Evolutionary conservation across 2,888 invertebrate genomes (phyloP), one percentile per base, ranked within the genome.

Genomic region (Zygogramma bicolorata): DNA sequence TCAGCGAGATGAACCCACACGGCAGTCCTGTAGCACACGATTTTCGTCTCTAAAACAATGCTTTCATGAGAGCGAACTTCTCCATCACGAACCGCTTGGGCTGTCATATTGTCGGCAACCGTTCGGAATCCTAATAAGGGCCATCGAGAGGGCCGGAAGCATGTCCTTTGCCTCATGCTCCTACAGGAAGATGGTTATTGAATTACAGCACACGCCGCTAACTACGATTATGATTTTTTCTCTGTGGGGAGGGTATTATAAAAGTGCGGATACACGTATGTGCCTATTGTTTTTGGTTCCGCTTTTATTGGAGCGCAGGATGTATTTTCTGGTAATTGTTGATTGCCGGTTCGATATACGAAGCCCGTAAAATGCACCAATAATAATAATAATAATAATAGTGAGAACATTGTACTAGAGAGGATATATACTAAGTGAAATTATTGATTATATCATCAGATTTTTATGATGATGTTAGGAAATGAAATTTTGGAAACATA

Each of bases 61-160:
- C 20, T 8, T 0, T 2, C 6, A 2, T 8, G 10, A 18, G 46
- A 46, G 18, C 22, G 4, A 46, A 46, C 3, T 46, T 20, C 20
- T 46, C 10, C 8, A 46, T 20, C 4, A 38, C 18, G 8, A 15
- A 10, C 20, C 46, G 8, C 22, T 10, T 3, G 10, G 34, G 10
- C 6, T 46, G 46, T 46, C 46, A 20, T 46, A 15, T 20, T 15
- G 20, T 60, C 10, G 40, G 7, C 3, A 18, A 59, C 22, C 3
- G 34, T 18, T 13, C 59, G 31, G 70, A 70, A 57, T 46, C 70
- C 70, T 53, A 65, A 65, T 60, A 70, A 70, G 66, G 57, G 70
- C 65, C 59, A 59, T 34, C 31, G 57, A 31, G 74, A 70, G 71
- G 70, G 71, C 77, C 75, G 80, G 78, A 80, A 77, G 68, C 68